phyloP scores from a whole-genome alignment of 2,113 vertebrate genomes.

The Motacilla tschutschensis region DNA sequence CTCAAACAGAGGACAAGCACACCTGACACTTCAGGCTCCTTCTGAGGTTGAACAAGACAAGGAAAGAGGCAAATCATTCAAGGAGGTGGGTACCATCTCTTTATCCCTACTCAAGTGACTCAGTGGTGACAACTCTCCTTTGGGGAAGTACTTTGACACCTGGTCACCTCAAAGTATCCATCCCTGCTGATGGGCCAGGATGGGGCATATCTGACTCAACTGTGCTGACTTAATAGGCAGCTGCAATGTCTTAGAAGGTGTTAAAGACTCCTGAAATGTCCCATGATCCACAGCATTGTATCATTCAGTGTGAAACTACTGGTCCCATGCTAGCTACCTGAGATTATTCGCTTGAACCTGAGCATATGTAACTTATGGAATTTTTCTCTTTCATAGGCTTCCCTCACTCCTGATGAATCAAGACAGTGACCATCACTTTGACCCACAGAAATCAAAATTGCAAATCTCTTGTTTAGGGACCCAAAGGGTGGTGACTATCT shows the following conservation, averaged over 20 bases:
- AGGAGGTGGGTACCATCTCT: not conserved
- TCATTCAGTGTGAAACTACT: not conserved
- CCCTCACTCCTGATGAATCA: not conserved
- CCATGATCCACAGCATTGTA: not conserved
- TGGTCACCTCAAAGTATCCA: not conserved
- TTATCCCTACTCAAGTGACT: not conserved
- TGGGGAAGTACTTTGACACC: not conserved
- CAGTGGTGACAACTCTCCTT: not conserved
- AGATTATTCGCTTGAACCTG: not conserved
- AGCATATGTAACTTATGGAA: accelerated
- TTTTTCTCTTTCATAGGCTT: not conserved
- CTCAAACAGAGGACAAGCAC: not conserved
- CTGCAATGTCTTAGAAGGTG: not conserved
- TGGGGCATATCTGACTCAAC: not conserved
- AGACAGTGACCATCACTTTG: not conserved
- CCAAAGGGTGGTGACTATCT: not conserved
- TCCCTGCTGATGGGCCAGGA: not conserved
- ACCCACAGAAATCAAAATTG: not conserved
- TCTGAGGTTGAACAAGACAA: not conserved
- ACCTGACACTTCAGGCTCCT: not conserved
- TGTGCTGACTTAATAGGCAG: not conserved
- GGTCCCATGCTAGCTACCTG: not conserved
- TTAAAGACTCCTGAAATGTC: not conserved
- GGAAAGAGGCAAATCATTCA: not conserved
- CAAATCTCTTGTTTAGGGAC: not conserved